phyloP scores from a whole-genome alignment of 2,888 invertebrate species.

The Sminthurides aquaticus region DNA sequence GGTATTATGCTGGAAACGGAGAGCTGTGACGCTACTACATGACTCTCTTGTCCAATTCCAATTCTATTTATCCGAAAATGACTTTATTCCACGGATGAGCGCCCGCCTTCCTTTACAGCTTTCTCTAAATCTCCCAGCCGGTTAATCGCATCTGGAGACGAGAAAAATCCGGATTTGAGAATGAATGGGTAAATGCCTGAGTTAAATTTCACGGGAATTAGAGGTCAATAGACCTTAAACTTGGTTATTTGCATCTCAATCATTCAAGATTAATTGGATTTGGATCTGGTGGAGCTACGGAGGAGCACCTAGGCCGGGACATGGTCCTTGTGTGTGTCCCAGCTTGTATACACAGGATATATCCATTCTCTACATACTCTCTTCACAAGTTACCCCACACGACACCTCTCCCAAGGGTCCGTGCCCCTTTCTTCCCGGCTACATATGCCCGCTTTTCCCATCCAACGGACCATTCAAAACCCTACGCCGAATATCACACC shows the following conservation, averaged over 20 bases:
- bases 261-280: conserved; percentile 44
- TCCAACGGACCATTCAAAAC: conserved; percentile 12
- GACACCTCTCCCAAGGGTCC: conserved; percentile 15
- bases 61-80: conserved; percentile 44
- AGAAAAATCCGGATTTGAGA: conserved; percentile 44
- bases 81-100: conserved; percentile 44
- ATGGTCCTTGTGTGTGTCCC: neutral
- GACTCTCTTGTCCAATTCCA: conserved; percentile 43
- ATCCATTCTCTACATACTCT: neutral
- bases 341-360: neutral
- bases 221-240: conserved; percentile 44
- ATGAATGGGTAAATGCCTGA: conserved; percentile 43
- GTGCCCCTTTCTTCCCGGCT: conserved; percentile 4
- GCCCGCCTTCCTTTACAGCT: conserved; percentile 24
- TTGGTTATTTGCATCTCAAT: conserved; percentile 44
- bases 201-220: conserved; percentile 44
- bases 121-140: conserved; percentile 38
- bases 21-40: conserved; percentile 27
- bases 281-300: conserved; percentile 30
- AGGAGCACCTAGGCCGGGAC: neutral
- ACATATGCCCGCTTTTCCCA: conserved; percentile 7
- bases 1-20: conserved; percentile 37
- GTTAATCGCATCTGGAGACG: conserved; percentile 42
- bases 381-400: neutral
- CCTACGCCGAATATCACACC: too few relatives aligned